phyloP scores from a whole-genome alignment of 2,797 vertebrate species.

The Hafferia zeledoni region DNA sequence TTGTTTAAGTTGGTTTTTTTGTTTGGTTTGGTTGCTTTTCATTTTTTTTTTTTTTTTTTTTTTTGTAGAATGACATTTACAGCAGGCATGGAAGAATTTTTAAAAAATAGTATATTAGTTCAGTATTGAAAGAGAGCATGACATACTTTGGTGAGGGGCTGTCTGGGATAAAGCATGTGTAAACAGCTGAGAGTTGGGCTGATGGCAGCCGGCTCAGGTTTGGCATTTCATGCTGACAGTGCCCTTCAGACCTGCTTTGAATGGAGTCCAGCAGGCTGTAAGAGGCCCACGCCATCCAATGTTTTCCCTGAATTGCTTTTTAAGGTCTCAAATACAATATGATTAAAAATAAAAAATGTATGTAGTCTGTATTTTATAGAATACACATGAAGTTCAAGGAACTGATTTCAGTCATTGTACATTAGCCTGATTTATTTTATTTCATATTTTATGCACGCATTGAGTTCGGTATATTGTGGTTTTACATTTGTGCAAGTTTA shows the following conservation, averaged over 20 bases:
- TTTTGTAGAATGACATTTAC: neutral
- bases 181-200: neutral
- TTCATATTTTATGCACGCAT: neutral
- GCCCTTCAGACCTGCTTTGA: neutral
- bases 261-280: neutral
- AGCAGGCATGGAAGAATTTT: neutral
- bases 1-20: rapidly evolving
- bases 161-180: neutral
- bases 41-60: too few species aligned
- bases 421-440: neutral
- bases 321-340: neutral
- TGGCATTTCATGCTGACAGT: neutral
- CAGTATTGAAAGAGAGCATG: neutral
- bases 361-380: neutral
- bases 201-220: neutral
- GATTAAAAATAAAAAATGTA: rapidly evolving
- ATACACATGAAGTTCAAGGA: neutral
- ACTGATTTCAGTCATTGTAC: neutral
- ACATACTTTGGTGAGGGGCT: neutral
- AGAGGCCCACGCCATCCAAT: neutral
- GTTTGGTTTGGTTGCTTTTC: neutral
- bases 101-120: rapidly evolving
- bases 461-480: rapidly evolving
- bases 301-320: neutral
- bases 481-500: conserved; percentile 3